Conservation (phyloP, 2,888 invertebrate species). For the Xestia c-nigrum region DNA sequence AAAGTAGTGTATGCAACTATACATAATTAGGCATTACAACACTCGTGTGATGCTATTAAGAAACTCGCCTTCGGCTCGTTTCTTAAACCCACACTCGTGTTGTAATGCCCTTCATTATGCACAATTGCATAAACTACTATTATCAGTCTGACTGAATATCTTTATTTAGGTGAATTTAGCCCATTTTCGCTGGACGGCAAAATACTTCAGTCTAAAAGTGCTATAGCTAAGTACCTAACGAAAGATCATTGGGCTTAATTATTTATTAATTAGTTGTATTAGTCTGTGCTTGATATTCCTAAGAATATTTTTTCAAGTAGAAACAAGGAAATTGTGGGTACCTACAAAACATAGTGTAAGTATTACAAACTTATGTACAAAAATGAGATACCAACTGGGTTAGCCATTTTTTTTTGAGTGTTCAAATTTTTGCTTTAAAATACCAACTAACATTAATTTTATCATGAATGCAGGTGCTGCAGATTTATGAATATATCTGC, state of each 20-base stretch:
- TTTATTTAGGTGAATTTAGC: neutral
- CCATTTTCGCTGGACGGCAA: neutral
- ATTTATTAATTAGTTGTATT: slow-evolving; percentile 5
- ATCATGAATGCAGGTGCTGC: slow-evolving; percentile 2
- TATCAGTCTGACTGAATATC: slow-evolving; percentile 23
- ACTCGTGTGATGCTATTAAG: too few relatives aligned
- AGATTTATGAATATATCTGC: slow-evolving; percentile 34
- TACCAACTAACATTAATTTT: neutral
- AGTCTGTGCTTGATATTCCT: slow-evolving; percentile 6
- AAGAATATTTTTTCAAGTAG: slow-evolving; percentile 11
- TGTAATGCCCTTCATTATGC: too few relatives aligned
- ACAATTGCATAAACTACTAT: too few relatives aligned
- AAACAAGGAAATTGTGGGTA: slow-evolving; percentile 44
- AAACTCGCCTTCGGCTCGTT: too few relatives aligned
- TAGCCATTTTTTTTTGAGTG: slow-evolving; percentile 10
- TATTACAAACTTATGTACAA: slow-evolving; percentile 4
- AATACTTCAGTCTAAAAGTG: neutral
- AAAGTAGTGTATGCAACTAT: too few relatives aligned
- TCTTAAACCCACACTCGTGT: too few relatives aligned
- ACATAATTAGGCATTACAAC: too few relatives aligned
- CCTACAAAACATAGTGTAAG: slow-evolving; percentile 35
- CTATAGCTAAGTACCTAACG: neutral
- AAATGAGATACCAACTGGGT: neutral
- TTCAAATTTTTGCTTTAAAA: neutral
- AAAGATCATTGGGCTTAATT: neutral